Conservation (phyloP, 2,113 vertebrate genomes). For the Oenanthe melanoleuca region DNA sequence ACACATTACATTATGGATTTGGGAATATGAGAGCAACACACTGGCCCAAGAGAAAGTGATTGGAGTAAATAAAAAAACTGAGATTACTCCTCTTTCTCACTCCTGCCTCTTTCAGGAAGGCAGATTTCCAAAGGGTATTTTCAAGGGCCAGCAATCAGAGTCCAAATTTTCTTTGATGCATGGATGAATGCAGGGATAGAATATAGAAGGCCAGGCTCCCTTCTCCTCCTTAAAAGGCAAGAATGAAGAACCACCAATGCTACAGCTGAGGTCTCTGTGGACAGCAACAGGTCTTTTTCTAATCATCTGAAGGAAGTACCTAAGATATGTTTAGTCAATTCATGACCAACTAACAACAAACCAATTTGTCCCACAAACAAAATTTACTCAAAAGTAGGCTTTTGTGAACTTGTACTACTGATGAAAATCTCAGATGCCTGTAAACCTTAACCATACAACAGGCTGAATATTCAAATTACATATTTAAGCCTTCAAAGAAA, state of each 20-base stretch:
- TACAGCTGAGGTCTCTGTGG: not conserved
- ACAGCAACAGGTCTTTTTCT: not conserved
- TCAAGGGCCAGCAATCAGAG: not conserved
- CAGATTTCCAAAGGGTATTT: not conserved
- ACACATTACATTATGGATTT: not conserved
- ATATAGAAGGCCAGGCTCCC: not conserved
- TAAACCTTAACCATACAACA: not conserved
- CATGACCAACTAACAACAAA: not conserved
- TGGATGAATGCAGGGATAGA: not conserved
- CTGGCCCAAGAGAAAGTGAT: not conserved
- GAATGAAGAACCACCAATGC: not conserved
- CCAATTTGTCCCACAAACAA: not conserved
- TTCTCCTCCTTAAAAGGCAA: not conserved
- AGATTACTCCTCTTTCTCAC: not conserved
- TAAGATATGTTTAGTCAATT: not conserved
- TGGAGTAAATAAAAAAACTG: not conserved
- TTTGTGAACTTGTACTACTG: not conserved
- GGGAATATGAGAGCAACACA: not conserved
- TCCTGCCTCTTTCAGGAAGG: not conserved
- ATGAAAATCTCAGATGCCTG: not conserved
- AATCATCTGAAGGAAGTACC: not conserved
- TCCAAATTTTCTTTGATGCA: not conserved
- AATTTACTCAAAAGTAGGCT: not conserved
- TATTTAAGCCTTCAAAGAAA: not conserved
- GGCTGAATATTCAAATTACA: not conserved